Evolutionary conservation across 2,888 invertebrate species (phyloP).

Genomic region (Lochmaea crataegi): DNA sequence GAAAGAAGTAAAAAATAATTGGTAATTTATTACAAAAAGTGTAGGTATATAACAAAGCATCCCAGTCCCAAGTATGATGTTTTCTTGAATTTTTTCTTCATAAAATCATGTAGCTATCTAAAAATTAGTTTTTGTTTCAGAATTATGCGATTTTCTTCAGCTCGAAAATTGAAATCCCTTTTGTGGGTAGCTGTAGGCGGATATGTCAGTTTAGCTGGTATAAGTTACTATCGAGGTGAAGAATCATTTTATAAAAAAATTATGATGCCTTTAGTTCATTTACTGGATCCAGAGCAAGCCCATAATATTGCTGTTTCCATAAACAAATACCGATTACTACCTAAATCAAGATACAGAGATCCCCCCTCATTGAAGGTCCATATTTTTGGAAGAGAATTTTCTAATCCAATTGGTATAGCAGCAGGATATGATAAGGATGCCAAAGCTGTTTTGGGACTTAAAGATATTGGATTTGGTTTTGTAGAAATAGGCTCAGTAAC

Average conservation of each 20-base stretch:
- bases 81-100: too few relatives aligned
- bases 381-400: conserved; percentile 78
- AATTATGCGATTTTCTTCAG: conserved; percentile 7
- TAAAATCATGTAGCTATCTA: too few relatives aligned
- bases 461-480: conserved; percentile 91
- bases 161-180: conserved; percentile 74
- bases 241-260: conserved; percentile 81
- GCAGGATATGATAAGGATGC: conserved; percentile 99
- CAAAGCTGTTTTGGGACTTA: conserved; percentile 86
- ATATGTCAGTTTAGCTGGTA: conserved; percentile 72
- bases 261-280: conserved; percentile 77
- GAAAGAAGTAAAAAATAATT: too few relatives aligned
- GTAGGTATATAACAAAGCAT: too few relatives aligned
- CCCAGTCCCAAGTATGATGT: too few relatives aligned
- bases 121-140: not conserved
- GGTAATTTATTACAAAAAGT: too few relatives aligned
- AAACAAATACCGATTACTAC: conserved; percentile 81
- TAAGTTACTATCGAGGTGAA: conserved; percentile 80
- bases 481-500: conserved; percentile 97
- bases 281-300: conserved; percentile 83
- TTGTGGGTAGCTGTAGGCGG: conserved; percentile 75
- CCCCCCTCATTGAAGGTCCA: conserved; percentile 73
- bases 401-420: conserved; percentile 96
- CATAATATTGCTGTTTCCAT: conserved; percentile 83
- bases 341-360: conserved; percentile 71